Base-by-base conservation (phyloP, 2,113 vertebrate genomes). In the Piprites chloris region DNA sequence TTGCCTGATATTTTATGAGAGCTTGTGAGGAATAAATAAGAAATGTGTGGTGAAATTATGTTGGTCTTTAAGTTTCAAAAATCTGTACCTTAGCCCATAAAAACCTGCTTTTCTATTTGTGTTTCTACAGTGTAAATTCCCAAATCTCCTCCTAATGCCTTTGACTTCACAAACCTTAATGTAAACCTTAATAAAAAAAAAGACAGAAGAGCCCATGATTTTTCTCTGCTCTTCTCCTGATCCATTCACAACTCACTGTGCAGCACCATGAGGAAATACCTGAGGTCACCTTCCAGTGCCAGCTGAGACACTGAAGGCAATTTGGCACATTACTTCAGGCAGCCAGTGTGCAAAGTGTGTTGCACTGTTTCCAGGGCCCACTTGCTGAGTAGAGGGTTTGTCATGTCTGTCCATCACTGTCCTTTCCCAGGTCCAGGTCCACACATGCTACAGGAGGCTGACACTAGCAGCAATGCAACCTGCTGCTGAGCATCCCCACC, bases 381-480 rank as follows among this genome's bases (percentile, higher is more conserved):
- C 41, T 12, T 28, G 15, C 20, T 52, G 53, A 72, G n/a, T 27
- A 75, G 39, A 8, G 16, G 47, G 5, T 44, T 73, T 82, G 17
- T 41, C 4, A 0, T 21, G 30, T 8, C 10, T 56, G 9, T 26
- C n/a, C 41, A 27, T 37, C 32, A 24, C 32, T 0, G 0, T n/a
- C 18, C 55, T 73, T 7, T n/a, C 12, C 39, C 42, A 55, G 37
- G 8, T 39, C 33, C 41, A 8, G 20, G 32, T 66, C 58, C 3
- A 1, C 1, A 11, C 27, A 27, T 0, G 0, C 52, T 37, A 7
- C n/a, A 74, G 41, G 30, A 66, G 52, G 76, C 9, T 37, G 49
- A 32, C 6, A 20, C 73, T 97, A 98, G 75, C 68, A 86, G 71
- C 97, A 98, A n/a, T 76, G 22, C 68, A 98, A 42, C 20, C 52